Evolutionary conservation across 2,797 vertebrate species (phyloP).

Genomic region (Enteromius fasciolatus): DNA sequence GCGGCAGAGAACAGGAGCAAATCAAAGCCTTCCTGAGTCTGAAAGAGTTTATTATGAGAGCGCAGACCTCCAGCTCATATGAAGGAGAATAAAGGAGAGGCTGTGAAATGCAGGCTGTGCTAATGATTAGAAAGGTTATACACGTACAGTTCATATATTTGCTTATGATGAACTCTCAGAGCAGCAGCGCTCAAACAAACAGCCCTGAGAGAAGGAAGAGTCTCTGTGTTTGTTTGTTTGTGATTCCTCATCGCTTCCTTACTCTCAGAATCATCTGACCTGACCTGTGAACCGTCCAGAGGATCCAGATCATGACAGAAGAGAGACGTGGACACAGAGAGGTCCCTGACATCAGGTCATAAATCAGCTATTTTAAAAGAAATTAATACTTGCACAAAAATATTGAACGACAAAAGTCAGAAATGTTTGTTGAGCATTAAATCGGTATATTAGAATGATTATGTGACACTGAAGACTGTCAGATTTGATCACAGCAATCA

Average conservation of each 20-base stretch:
- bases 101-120: background rate
- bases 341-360: background rate
- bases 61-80: background rate
- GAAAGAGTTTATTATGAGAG: slow-evolving; percentile 15
- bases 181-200: background rate
- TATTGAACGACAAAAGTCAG: background rate
- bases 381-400: background rate
- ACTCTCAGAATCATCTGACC: background rate
- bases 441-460: background rate
- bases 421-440: background rate
- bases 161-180: background rate
- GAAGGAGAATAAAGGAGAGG: slow-evolving; percentile 1
- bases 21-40: slow-evolving; percentile 23
- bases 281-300: background rate
- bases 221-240: background rate
- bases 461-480: background rate
- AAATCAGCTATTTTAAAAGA: background rate
- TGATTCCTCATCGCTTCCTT: background rate
- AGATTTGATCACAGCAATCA: background rate
- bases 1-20: slow-evolving; percentile 22
- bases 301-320: background rate
- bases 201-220: background rate
- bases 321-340: background rate
- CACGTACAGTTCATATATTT: background rate
- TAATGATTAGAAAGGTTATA: background rate